These are phyloP conservation scores for Caranx ignobilis DNA, from an alignment of 2,113 vertebrate genomes.

Conservation along the genomic window DNA sequence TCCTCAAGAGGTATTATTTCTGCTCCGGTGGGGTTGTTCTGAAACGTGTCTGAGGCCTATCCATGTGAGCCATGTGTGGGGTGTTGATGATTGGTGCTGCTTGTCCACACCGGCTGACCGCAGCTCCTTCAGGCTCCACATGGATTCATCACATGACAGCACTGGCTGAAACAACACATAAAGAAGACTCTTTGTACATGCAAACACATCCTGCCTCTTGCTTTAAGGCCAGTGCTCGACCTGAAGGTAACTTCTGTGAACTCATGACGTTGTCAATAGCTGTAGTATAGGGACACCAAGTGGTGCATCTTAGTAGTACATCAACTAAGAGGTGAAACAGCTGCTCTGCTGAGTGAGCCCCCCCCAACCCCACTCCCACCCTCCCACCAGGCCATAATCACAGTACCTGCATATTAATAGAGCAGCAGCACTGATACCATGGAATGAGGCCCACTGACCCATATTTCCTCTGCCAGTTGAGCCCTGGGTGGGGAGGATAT, in stretches of 20 bases:
- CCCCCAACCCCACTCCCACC: not conserved
- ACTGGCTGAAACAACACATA: slow-evolving; percentile 28
- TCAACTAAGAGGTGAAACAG: slow-evolving; percentile 38
- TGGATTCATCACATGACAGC: slow-evolving; percentile 76
- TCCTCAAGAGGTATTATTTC: slow-evolving; percentile 24
- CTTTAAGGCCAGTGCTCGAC: slow-evolving; percentile 1
- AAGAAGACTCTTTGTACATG: slow-evolving; percentile 73
- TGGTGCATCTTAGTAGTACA: slow-evolving; percentile 60
- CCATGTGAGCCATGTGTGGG: slow-evolving; percentile 45
- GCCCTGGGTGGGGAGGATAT: slow-evolving; percentile 21
- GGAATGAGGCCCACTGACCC: slow-evolving; percentile 67
- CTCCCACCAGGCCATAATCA: slow-evolving; percentile 23
- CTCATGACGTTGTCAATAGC: not conserved
- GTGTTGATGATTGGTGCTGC: slow-evolving; percentile 16
- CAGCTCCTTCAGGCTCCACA: slow-evolving; percentile 60
- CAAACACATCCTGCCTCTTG: slow-evolving; percentile 3
- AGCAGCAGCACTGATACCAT: slow-evolving; percentile 42
- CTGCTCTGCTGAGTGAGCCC: slow-evolving; percentile 17
- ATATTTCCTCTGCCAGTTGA: slow-evolving; percentile 53
- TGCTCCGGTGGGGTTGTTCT: slow-evolving; percentile 21
- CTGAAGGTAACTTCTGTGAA: not conserved
- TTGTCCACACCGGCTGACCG: slow-evolving; percentile 64
- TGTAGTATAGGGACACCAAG: slow-evolving; percentile 66
- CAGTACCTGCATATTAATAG: slow-evolving; percentile 60
- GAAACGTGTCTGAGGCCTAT: slow-evolving; percentile 25